Conservation (phyloP, 2,113 vertebrate species). For the Takifugu bimaculatus region DNA sequence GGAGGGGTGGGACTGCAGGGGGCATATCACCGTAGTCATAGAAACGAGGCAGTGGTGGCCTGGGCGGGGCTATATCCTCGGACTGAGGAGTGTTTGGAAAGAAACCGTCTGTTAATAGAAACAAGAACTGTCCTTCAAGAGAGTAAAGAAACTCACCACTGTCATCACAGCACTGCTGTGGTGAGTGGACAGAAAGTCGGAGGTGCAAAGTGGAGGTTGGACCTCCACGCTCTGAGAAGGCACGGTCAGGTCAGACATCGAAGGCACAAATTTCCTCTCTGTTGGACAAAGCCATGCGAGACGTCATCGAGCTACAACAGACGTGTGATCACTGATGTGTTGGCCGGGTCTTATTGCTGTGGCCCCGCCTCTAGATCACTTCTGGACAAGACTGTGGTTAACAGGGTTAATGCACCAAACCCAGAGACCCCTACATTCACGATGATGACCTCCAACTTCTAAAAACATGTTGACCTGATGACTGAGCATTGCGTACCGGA, state of each 20-base stretch:
- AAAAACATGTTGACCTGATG: too few relatives aligned
- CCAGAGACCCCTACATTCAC: too few relatives aligned
- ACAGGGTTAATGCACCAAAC: too few relatives aligned
- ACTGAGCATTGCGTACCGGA: background rate
- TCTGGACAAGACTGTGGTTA: too few relatives aligned
- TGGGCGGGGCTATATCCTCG: slow-evolving; percentile 87
- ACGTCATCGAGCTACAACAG: background rate
- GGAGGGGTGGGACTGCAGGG: slow-evolving; percentile 89
- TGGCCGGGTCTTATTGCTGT: too few relatives aligned
- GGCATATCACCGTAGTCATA: slow-evolving; percentile 90
- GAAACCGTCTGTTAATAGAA: background rate
- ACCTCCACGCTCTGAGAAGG: slow-evolving; percentile 81
- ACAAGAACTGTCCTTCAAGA: background rate
- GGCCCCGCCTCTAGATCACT: too few relatives aligned
- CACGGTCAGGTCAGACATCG: slow-evolving; percentile 79
- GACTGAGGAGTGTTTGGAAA: slow-evolving; percentile 42
- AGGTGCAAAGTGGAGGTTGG: slow-evolving; percentile 69
- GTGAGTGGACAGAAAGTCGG: slow-evolving; percentile 69
- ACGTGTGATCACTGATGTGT: too few relatives aligned
- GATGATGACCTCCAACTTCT: too few relatives aligned
- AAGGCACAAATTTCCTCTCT: slow-evolving; percentile 97
- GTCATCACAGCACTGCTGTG: slow-evolving; percentile 76
- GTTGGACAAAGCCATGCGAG: background rate
- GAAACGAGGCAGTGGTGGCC: slow-evolving; percentile 88
- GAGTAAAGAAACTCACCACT: slow-evolving; percentile 77